Evolutionary conservation across 2,888 invertebrate genomes (phyloP), one percentile per base, ranked within the genome.

Genomic region (Drosophila fulvimacula): DNA sequence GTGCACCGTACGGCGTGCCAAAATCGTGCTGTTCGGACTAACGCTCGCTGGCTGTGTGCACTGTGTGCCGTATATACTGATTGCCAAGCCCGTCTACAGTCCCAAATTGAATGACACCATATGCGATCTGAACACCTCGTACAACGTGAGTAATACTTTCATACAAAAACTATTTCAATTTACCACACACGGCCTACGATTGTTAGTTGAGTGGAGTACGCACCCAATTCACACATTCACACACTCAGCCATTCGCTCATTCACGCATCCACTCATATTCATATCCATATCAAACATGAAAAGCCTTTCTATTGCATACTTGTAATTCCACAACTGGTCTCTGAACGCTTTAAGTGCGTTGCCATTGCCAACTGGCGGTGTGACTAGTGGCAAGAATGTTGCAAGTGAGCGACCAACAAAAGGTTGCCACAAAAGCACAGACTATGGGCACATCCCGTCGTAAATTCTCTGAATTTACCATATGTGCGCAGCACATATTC

Each of bases 1-100:
- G 92, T 97, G 96, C 91, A 96, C 96, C 0, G 95, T 96, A 24
- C 92, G 94, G 4, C 93, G 96, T 48, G 96, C 97, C 0, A 95
- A 95, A 76, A 91, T 93, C 27, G 93, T 95, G 0, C 94, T 96
- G 3, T 69, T 90, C 0, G 90, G 92, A 0, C 90, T 96, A 11
- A 93, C 94, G 0, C 27, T 93, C 0, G 78, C 93, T 0, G 94
- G 95, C 0, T 87, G 95, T 49, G 51, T 94, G 3, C 85, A 95
- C 11, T 95, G 95, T 90, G 89, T 94, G n/a, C 96, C 96, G 0
- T 93, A 95, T 42, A 90, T 95, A 1, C 80, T 93, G 64, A 94
- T 93, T 77, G 91, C 93, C 7, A 91, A 93, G 58, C 91, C 93
- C 6, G 81, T 93, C 62, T 77, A 87, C 81, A 83, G 92, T 13